Percentiles rank a stretch among this genome's conserved stretches.
Evolutionary conservation across 2,797 vertebrate species (phyloP).

Genomic region (Apodemus agrarius): DNA sequence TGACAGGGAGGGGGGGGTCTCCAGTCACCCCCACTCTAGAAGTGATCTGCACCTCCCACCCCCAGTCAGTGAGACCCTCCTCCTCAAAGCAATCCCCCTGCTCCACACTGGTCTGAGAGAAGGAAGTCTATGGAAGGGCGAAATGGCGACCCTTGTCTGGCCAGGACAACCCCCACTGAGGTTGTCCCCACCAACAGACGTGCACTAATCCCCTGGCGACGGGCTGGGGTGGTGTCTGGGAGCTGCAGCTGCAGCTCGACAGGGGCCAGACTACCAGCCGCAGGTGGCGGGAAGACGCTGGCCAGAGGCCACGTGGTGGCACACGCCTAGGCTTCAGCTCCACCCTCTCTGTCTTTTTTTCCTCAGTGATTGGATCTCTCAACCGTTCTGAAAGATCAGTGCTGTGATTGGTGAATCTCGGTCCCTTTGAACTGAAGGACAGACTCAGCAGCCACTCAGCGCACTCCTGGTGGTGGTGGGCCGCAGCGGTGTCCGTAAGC

Average conservation of each 20-base stretch:
- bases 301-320: constrained; percentile 67
- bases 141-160: constrained; percentile 58
- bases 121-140: constrained; percentile 22
- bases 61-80: constrained; percentile 33
- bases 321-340: background rate
- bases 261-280: constrained; percentile 66
- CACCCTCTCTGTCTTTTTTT: background rate
- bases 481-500: background rate
- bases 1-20: constrained; percentile 55
- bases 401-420: constrained; percentile 58
- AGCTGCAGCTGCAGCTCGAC: constrained; percentile 79
- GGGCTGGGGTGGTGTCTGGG: constrained; percentile 79
- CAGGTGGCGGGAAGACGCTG: constrained; percentile 71
- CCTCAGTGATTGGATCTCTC: constrained; percentile 2
- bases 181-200: constrained; percentile 74
- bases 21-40: constrained; percentile 66
- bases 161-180: constrained; percentile 76
- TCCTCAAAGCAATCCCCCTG: constrained; percentile 50
- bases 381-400: background rate
- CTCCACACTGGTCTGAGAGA: background rate
- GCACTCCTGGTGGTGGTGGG: background rate
- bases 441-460: constrained; percentile 46
- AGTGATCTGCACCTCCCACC: constrained; percentile 59
- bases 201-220: constrained; percentile 83
- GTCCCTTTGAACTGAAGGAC: constrained; percentile 57